Conservation (phyloP, 2,888 invertebrate species). For the Lymantria dispar region DNA sequence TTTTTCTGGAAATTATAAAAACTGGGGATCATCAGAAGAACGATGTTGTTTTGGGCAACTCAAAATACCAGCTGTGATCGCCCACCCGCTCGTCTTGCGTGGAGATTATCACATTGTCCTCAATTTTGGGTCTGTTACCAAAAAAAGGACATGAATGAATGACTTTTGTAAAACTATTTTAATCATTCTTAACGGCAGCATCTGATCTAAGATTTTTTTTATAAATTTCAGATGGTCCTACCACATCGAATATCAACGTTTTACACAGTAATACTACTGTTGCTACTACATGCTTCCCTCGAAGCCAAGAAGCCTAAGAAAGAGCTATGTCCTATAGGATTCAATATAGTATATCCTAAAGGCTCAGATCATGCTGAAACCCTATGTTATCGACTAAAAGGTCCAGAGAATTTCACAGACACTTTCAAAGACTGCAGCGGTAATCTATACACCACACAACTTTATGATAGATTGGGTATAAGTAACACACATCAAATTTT, state of each 20-base stretch:
- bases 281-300: constrained; percentile 34
- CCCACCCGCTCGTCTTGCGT: no score
- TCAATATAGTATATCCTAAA: constrained; percentile 43
- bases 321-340: constrained; percentile 64
- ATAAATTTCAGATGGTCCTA: constrained; percentile 54
- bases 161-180: no score
- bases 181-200: no score
- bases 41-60: no score
- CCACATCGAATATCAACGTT: constrained; percentile 29
- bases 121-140: no score
- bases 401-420: constrained; percentile 60
- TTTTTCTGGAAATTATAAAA: no score
- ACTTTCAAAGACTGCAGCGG: constrained; percentile 63
- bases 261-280: constrained; percentile 34
- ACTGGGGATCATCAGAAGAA: no score
- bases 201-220: background rate
- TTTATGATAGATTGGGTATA: constrained; percentile 52
- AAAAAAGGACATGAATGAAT: no score
- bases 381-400: constrained; percentile 64
- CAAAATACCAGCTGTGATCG: no score
- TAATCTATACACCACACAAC: constrained; percentile 56
- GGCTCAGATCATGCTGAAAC: constrained; percentile 31
- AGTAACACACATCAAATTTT: constrained; percentile 43
- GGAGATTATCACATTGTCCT: no score
- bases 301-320: constrained; percentile 34